Evolutionary conservation across 2,113 vertebrate species (phyloP), one percentile per base, ranked within the genome.

Genomic region (Campylorhamphus procurvoides): DNA sequence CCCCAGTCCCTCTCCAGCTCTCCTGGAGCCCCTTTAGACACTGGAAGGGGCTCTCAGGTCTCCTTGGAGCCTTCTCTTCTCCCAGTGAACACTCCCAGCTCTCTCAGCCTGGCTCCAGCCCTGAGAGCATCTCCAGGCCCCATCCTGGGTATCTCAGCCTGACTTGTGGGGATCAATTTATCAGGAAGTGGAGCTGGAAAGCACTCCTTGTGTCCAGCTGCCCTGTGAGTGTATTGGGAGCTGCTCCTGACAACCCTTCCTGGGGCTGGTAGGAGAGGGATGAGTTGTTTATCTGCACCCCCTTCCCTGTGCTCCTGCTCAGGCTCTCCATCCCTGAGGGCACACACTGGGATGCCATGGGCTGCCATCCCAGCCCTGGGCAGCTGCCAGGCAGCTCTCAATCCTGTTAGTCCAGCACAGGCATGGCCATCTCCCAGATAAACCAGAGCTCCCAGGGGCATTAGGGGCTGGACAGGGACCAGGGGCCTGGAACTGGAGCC

Each of bases 321-420:
- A 92, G 81, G 62, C 78, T 92, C 89, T 72, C 10, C 77, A 69
- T 44, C 74, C 80, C 93, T 75, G 16, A 74, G 92, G 95, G 93
- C 79, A 90, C 77, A 17, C 40, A 5, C 49, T 1, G 42, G 82
- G 82, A 66, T 95, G 88, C 81, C 58, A 59, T 17, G 77, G 73
- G 82, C 94, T 94, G 55, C 5, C 46, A 55, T 91, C 84, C 91
- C 94, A 92, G 8, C 84, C 84, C 12, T 37, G 55, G 35, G 81
- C 90, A 62, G 92, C 72, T 96, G 96, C 90, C 75, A 95, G 8
- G 88, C 95, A 90, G 92, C 96, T 92, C 78, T 80, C 76, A 84
- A 82, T 94, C 82, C 94, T 28, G 8, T 89, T 76, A 59, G 75
- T 73, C 74, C 86, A 75, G 79, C 47, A 18, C 89, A 95, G 90